Conservation (phyloP, 2,888 invertebrate genomes). For the Drosophila infuscata region DNA sequence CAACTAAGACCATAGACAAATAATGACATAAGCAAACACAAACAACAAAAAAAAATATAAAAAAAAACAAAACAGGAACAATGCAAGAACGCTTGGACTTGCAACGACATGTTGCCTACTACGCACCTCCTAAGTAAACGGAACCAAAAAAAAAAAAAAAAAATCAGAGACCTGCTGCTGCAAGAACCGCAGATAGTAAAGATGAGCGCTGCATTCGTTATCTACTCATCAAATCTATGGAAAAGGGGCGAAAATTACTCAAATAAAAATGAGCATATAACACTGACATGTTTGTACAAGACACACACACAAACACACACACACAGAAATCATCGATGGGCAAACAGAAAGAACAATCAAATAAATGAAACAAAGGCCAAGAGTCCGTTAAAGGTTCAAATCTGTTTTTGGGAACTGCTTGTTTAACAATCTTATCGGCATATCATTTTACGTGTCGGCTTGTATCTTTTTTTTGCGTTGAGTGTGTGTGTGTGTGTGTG, state of each 20-base stretch:
- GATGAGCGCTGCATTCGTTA: slow-evolving; percentile 45
- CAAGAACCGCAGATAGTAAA: slow-evolving; percentile 20
- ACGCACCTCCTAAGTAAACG: slow-evolving; percentile 26
- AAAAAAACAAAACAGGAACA: not conserved
- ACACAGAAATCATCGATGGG: slow-evolving; percentile 51
- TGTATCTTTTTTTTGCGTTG: slow-evolving; percentile 68
- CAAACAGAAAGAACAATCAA: slow-evolving; percentile 77
- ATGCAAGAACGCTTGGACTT: slow-evolving; percentile 21
- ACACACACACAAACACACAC: slow-evolving; percentile 30
- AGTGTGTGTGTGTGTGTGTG: slow-evolving; percentile 59
- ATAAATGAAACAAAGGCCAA: slow-evolving; percentile 78
- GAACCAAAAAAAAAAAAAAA: slow-evolving; percentile 18
- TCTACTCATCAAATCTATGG: slow-evolving; percentile 65
- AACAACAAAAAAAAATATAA: slow-evolving; percentile 10
- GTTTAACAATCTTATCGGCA: slow-evolving; percentile 70
- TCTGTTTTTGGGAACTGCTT: slow-evolving; percentile 51
- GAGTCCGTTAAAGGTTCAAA: slow-evolving; percentile 65
- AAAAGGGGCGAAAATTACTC: slow-evolving; percentile 76
- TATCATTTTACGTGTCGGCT: slow-evolving; percentile 63
- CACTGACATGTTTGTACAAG: slow-evolving; percentile 77
- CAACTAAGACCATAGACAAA: slow-evolving; percentile 75
- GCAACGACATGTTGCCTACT: slow-evolving; percentile 50
- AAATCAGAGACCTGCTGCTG: slow-evolving; percentile 43
- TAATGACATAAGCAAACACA: slow-evolving; percentile 61
- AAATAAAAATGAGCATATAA: slow-evolving; percentile 59